Base-by-base conservation (phyloP, 2,797 vertebrate species). In the Myiothlypis coronata region DNA sequence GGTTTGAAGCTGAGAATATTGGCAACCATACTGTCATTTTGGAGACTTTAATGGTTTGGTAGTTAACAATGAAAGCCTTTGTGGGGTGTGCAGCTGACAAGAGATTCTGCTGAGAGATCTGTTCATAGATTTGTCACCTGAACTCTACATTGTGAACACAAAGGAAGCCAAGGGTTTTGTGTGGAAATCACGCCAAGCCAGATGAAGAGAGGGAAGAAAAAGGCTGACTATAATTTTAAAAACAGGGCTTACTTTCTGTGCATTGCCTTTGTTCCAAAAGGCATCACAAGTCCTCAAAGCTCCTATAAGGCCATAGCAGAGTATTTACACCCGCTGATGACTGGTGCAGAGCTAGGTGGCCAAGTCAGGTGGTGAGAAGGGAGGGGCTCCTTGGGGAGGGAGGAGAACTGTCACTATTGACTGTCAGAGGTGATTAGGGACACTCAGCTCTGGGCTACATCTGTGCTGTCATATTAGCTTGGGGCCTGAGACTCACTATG, bases 1-100 rank as follows among this genome's bases (percentile, higher is more conserved):
- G 92, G 92, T 93, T 88, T 93, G 67, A 90, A 96, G 71, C 83
- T 96, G 92, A 90, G 77, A 95, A 87, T 90, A 76, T 87, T 57
- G 63, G 63, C 71, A 95, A 24, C 43, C 1, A 0, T 70, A 68
- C 68, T 82, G 53, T 60, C 80, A 50, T 82, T 93, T 88, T 70
- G 64, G 57, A 83, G 60, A 68, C n/a, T 35, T 88, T 89, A 90
- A 74, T 90, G 67, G 64, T 70, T 90, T 77, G 12, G 52, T 90
- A 90, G 93, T 95, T 95, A 96, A 89, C 2, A 9, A 52, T 87
- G 52, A 96, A 92, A 55, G 57, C 20, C 68, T 89, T 95, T 95
- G 71, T 94, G 90, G 49, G 41, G 34, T 60, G 34, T 77, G 70
- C 49, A 87, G 50, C 57, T 95, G 78, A 85, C 5, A 39, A 50